Conservation (phyloP, 2,888 invertebrate genomes). For the Ectropis crepuscularia region DNA sequence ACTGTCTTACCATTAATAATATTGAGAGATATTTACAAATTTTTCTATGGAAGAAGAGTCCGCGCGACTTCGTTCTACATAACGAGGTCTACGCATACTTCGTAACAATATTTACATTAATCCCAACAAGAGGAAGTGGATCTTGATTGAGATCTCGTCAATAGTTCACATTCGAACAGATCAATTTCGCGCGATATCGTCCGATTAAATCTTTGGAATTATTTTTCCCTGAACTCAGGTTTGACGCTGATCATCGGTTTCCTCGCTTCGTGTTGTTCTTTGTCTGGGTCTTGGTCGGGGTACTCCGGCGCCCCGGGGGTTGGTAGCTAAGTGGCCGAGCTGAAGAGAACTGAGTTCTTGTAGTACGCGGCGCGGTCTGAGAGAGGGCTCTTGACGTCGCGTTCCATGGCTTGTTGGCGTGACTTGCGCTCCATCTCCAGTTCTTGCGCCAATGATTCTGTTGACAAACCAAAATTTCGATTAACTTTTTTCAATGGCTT, state of each 20-base stretch:
- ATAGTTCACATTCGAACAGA: constrained; percentile 62
- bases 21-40: constrained; percentile 82
- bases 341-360: constrained; percentile 95
- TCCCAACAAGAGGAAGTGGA: constrained; percentile 67
- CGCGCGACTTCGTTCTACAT: constrained; percentile 62
- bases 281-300: constrained; percentile 73
- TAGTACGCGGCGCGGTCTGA: constrained; percentile 93
- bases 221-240: constrained; percentile 82
- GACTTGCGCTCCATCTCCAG: constrained; percentile 94
- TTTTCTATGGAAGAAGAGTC: constrained; percentile 83
- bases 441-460: constrained; percentile 94
- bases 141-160: constrained; percentile 69
- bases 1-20: constrained; percentile 69
- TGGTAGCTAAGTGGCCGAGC: constrained; percentile 91
- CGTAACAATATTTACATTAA: constrained; percentile 82
- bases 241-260: constrained; percentile 84
- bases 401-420: constrained; percentile 91
- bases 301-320: constrained; percentile 69
- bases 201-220: constrained; percentile 51
- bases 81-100: constrained; percentile 67
- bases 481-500: not conserved
- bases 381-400: constrained; percentile 94
- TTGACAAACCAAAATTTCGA: constrained; percentile 60
- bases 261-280: constrained; percentile 71
- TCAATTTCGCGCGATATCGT: constrained; percentile 33